Conservation (phyloP, 2,797 vertebrate genomes). For the Decapterus maruadsi region DNA sequence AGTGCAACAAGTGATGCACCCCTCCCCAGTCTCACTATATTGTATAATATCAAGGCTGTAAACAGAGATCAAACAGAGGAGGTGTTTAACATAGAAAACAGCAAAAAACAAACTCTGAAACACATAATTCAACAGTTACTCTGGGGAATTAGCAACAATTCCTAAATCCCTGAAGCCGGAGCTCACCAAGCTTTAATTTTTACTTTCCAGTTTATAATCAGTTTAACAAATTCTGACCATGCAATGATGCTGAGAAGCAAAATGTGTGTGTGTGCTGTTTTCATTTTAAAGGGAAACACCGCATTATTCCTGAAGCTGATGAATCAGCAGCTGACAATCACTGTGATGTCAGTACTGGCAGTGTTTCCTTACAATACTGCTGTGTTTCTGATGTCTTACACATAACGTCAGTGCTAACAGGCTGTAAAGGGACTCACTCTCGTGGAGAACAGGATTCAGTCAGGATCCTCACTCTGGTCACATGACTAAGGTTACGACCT, state of each 20-base stretch:
- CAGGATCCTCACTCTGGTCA: constrained; percentile 86
- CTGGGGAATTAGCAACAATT: too few species aligned
- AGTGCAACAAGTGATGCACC: too few species aligned
- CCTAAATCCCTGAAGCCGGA: neutral
- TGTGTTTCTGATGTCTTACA: neutral
- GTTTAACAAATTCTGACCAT: neutral
- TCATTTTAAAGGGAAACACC: neutral
- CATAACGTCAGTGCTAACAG: neutral
- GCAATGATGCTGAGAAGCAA: neutral
- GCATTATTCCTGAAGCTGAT: neutral
- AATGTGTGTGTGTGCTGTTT: neutral
- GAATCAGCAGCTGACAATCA: neutral
- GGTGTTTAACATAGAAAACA: too few species aligned
- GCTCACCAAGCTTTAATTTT: neutral
- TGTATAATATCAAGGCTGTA: too few species aligned
- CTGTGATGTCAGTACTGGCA: neutral
- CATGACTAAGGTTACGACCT: constrained; percentile 87
- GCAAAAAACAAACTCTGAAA: too few species aligned
- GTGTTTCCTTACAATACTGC: neutral
- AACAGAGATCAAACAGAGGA: too few species aligned
- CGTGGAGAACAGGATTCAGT: constrained; percentile 83
- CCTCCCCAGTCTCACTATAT: too few species aligned
- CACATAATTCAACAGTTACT: too few species aligned
- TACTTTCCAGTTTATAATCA: neutral
- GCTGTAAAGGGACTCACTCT: constrained; percentile 85